Conservation (phyloP, 2,888 invertebrate genomes). For the Drosophila maculinotata region DNA sequence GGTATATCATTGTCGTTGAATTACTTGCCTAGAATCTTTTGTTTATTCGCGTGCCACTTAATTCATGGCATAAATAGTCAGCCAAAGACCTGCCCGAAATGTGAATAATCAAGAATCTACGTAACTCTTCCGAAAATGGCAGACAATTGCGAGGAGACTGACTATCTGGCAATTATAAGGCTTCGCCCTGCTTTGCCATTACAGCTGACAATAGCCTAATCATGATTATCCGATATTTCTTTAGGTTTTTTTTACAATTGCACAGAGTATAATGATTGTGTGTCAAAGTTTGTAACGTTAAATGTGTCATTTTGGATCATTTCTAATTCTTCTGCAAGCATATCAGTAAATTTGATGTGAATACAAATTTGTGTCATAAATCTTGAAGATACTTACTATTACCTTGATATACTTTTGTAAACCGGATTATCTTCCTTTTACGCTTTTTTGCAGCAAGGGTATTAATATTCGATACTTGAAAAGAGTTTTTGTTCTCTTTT, state of each 20-base stretch:
- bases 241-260: neutral
- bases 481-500: too few relatives aligned
- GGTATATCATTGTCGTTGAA: slow-evolving; percentile 36
- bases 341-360: too few relatives aligned
- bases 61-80: slow-evolving; percentile 48
- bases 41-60: slow-evolving; percentile 56
- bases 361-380: too few relatives aligned
- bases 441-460: too few relatives aligned
- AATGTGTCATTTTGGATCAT: neutral
- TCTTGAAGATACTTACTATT: too few relatives aligned
- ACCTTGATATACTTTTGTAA: too few relatives aligned
- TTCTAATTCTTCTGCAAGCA: too few relatives aligned
- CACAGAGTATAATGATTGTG: neutral
- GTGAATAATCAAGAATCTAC: slow-evolving; percentile 30
- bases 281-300: neutral
- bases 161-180: slow-evolving; percentile 35
- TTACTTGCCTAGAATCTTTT: slow-evolving; percentile 15
- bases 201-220: slow-evolving; percentile 3
- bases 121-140: slow-evolving; percentile 46
- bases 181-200: slow-evolving; percentile 33
- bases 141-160: slow-evolving; percentile 55
- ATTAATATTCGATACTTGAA: too few relatives aligned
- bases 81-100: slow-evolving; percentile 44
- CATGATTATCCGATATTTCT: slow-evolving; percentile 34
- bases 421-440: too few relatives aligned